phyloP scores from a whole-genome alignment of 1,140 invertebrate genomes.

The Heliconius nattereri region DNA sequence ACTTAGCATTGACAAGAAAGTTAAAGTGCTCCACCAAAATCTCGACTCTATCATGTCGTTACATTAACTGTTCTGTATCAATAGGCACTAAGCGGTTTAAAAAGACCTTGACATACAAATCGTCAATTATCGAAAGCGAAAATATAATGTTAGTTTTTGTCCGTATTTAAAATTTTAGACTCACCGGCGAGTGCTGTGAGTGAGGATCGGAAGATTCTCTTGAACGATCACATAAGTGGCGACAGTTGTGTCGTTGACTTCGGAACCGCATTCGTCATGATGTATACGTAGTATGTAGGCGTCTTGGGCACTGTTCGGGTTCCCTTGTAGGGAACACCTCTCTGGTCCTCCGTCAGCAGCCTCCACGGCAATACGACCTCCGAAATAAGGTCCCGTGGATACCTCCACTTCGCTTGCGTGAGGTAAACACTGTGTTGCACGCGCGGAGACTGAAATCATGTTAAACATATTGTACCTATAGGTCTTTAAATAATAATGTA shows the following conservation, averaged over 20 bases:
- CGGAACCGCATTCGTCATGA: slow-evolving; percentile 88
- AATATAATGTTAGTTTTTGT: slow-evolving; percentile 35
- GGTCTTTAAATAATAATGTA: too few species aligned
- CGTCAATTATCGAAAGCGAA: slow-evolving; percentile 37
- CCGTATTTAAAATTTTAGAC: slow-evolving; percentile 36
- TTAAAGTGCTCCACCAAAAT: slow-evolving; percentile 7
- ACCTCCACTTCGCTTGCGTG: slow-evolving; percentile 90
- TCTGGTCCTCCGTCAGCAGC: slow-evolving; percentile 83
- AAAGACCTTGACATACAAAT: slow-evolving; percentile 38
- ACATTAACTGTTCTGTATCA: neutral
- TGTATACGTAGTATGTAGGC: slow-evolving; percentile 88
- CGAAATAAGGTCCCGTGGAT: slow-evolving; percentile 89
- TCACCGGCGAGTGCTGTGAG: slow-evolving; percentile 88
- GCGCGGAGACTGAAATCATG: slow-evolving; percentile 85
- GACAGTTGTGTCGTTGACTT: slow-evolving; percentile 87
- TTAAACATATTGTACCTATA: neutral
- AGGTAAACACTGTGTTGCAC: slow-evolving; percentile 87
- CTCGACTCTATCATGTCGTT: neutral
- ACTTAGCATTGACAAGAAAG: slow-evolving; percentile 12
- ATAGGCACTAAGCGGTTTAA: neutral
- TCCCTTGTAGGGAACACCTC: slow-evolving; percentile 83
- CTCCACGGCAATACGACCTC: slow-evolving; percentile 87
- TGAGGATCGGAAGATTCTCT: slow-evolving; percentile 90
- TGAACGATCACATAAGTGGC: slow-evolving; percentile 90
- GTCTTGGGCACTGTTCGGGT: slow-evolving; percentile 84